Evolutionary conservation across 2,888 invertebrate species (phyloP), one percentile per base, ranked within the genome.

Genomic region (Geotrupes spiniger): DNA sequence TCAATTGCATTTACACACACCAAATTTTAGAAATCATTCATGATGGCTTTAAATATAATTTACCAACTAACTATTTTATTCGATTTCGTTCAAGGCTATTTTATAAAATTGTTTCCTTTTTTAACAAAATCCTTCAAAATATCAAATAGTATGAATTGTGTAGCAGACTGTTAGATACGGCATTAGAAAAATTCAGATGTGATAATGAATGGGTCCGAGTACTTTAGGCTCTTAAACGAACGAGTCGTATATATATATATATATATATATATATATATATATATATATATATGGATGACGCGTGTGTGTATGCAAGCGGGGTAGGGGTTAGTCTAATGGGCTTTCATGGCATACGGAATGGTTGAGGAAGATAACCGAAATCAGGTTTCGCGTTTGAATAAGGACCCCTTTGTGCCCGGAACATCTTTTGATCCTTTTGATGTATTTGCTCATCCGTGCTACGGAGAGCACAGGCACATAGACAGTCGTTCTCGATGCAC

Each of bases 321-420:
- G 3, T 21, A 21, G 21, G 21, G 21, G 21, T 21, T 21, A 21
- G 21, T 38, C 17, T 25, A 17, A 8, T 15, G 11, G 38, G 11
- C 11, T 14, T 16, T 14, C 15, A 25, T 11, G 14, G 38, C 25
- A 16, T 15, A 11, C 31, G 9, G 28, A 16, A 17, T 12, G 29
- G 21, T 10, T 15, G 9, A 9, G 28, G 46, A 11, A 69, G 69
- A 70, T 69, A 69, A 69, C 68, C 68, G 59, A 70, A 70, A 69
- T 69, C 69, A 66, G 66, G 67, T 68, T 68, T 68, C 65, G 64
- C 68, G 65, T 66, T 64, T 66, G 68, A 67, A 68, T 67, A 64
- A 68, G 64, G 60, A 63, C 64, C 63, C 64, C 64, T 69, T 66
- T 69, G 65, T 63, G 63, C 57, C 57, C 57, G 54, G 60, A 63